phyloP scores from a whole-genome alignment of 35 echinoderm and acorn worm genomes.

The Lytechinus pictus region DNA sequence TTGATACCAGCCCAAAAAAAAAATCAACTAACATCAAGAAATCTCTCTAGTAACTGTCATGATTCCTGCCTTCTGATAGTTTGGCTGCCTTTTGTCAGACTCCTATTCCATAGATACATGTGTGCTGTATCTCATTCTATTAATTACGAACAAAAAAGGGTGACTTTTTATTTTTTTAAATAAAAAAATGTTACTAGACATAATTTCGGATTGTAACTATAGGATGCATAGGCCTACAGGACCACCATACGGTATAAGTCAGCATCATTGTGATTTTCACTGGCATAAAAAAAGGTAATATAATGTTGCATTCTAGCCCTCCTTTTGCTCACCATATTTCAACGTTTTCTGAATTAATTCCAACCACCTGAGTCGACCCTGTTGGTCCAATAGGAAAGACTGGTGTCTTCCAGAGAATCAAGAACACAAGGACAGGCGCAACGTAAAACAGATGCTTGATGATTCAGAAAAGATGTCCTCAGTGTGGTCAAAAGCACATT shows the following conservation, averaged over 20 bases:
- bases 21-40: too few species aligned
- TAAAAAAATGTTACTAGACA: too few species aligned
- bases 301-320: background rate
- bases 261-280: background rate
- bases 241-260: background rate
- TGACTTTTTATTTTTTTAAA: too few species aligned
- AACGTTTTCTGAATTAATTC: background rate
- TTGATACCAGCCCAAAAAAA: too few species aligned
- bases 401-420: background rate
- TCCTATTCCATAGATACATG: too few species aligned
- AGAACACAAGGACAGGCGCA: background rate
- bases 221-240: too few species aligned
- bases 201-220: too few species aligned
- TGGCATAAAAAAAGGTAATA: background rate
- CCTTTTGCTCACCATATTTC: background rate
- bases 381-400: background rate
- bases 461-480: constrained; percentile 2
- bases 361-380: background rate
- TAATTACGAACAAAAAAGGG: too few species aligned
- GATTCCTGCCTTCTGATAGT: too few species aligned
- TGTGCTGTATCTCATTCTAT: too few species aligned
- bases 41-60: too few species aligned
- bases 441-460: background rate
- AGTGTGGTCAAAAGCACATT: background rate
- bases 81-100: too few species aligned